phyloP scores from a whole-genome alignment of 1,140 invertebrate genomes.

The Palaemon carinicauda region DNA sequence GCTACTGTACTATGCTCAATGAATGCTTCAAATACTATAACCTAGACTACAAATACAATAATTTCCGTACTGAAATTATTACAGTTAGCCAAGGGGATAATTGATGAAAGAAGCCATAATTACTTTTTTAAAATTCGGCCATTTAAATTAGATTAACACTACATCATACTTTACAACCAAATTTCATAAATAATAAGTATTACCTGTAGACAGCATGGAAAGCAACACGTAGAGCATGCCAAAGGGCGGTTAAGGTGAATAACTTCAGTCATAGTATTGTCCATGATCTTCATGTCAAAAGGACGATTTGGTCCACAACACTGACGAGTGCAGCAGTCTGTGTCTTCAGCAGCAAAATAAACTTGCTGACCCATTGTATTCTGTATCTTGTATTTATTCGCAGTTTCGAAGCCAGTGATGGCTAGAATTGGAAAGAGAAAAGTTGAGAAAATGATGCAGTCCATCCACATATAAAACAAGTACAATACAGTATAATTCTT shows the following conservation, averaged over 20 bases:
- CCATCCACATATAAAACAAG: not conserved
- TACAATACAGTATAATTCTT: too few relatives aligned
- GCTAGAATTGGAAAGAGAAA: conserved; percentile 68
- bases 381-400: conserved; percentile 86
- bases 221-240: conserved; percentile 80
- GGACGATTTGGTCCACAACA: conserved; percentile 80
- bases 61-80: too few relatives aligned
- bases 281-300: conserved; percentile 87
- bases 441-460: not conserved
- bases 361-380: conserved; percentile 79
- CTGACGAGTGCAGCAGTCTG: conserved; percentile 79
- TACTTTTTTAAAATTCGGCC: not conserved
- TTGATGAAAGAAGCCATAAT: not conserved
- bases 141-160: not conserved
- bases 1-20: too few relatives aligned
- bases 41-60: too few relatives aligned
- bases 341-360: conserved; percentile 85
- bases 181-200: not conserved
- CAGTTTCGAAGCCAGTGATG: conserved; percentile 87
- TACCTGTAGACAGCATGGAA: conserved; percentile 86
- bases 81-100: too few relatives aligned
- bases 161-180: not conserved
- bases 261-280: conserved; percentile 80
- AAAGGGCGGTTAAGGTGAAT: conserved; percentile 79
- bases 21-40: too few relatives aligned